Base-by-base conservation (phyloP, 2,797 vertebrate genomes). In the Chromis chromis region DNA sequence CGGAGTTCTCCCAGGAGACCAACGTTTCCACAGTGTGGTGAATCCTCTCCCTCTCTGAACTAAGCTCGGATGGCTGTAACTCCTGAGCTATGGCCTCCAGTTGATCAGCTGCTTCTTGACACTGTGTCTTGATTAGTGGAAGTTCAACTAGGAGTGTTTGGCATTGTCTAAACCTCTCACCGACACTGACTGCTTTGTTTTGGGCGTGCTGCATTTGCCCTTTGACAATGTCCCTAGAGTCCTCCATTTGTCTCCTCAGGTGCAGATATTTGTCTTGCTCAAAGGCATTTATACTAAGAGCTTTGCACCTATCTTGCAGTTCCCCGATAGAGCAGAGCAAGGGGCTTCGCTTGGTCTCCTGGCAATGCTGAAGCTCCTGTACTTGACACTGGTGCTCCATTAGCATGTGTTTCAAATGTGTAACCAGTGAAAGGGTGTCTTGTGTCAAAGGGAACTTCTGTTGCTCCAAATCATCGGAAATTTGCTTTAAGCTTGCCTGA, bases 251-350 rank as follows among this genome's bases (percentile, higher is more conserved):
- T 84, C 77, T 87, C 70, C 92, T 88, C 19, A 89, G 82, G 21
- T 73, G 76, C 19, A 95, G 85, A 81, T 95, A 94, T 49, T 92
- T 94, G 39, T 89, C 79, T 31, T 91, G 91, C 72, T 96, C 94
- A 44, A 73, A 71, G 61, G 90, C 66, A 42, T 88, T 74, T 14
- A 60, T 49, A 46, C 91, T 80, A 16, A 96, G 84, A 46, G 33
- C 70, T 64, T 89, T 94, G 57, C 92, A 92, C 68, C 78, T 94
- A 49, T 84, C 93, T 73, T 95, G 90, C 46, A 97, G 90, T 75
- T 94, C 83, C 7, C 87, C 79, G 13, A 93, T 88, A 24, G 70
- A 64, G 59, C 46, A 78, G n/a, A 94, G 79, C 56, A 94, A 56
- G 6, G 87, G 59, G 40, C 89, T 91, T 55, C 86, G 79, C 66